Base-by-base conservation (phyloP, 2,888 invertebrate genomes). In the Chrysopilus asiliformis region DNA sequence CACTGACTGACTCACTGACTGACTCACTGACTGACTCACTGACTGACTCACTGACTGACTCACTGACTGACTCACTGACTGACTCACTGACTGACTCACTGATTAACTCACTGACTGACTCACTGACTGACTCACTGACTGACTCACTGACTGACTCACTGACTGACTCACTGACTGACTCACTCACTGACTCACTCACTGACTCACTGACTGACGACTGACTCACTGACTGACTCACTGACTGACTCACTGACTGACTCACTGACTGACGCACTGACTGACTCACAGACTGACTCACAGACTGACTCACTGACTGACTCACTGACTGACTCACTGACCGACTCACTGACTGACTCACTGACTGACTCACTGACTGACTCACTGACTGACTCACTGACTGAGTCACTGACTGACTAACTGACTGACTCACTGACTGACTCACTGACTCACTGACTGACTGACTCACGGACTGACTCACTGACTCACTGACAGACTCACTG, bases 1-100 rank as follows among this genome's bases (percentile, higher is more conserved):
- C n/a, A n/a, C n/a, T n/a, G n/a, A n/a, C n/a, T n/a, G n/a, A n/a
- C n/a, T n/a, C n/a, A n/a, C n/a, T n/a, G n/a, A n/a, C n/a, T n/a
- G n/a, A n/a, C n/a, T n/a, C n/a, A n/a, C n/a, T n/a, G n/a, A n/a
- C n/a, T n/a, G n/a, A n/a, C n/a, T n/a, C n/a, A n/a, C n/a, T n/a
- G n/a, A n/a, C n/a, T n/a, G n/a, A n/a, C n/a, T n/a, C n/a, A n/a
- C n/a, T n/a, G n/a, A 32, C 32, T 12, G 19, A 32, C 32, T 19
- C 13, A 18, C 32, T 17, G 19, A 32, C 32, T 19, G 19, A 32
- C 32, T 12, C 10, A 18, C 32, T 32, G 13, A 18, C 19, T 12
- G 32, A 32, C 32, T 32, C 10, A 32, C 32, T 12, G 32, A 32
- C 32, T 32, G 13, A 18, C 32, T 12, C n/a, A 32, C 32, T 32